Evolutionary conservation across 1,140 invertebrate species (phyloP).

Genomic region (Bathynomus jamesi): DNA sequence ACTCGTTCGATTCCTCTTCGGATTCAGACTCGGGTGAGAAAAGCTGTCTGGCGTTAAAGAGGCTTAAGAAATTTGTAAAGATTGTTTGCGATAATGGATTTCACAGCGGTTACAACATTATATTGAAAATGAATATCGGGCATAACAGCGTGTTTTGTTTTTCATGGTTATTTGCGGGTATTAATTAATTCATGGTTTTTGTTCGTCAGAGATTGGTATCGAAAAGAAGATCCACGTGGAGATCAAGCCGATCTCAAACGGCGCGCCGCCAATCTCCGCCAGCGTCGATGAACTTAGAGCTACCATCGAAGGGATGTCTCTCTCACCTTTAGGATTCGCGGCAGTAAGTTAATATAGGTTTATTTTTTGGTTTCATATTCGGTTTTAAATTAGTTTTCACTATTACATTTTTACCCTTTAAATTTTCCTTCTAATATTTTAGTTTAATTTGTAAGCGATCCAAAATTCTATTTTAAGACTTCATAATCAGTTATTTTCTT

Average conservation of each 20-base stretch:
- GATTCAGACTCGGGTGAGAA: constrained; percentile 75
- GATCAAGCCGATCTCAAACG: constrained; percentile 88
- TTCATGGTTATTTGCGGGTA: too few relatives aligned
- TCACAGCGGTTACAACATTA: too few relatives aligned
- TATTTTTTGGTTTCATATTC: background rate
- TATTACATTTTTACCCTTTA: too few relatives aligned
- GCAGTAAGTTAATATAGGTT: constrained; percentile 24
- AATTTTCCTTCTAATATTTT: background rate
- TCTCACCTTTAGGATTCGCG: constrained; percentile 62
- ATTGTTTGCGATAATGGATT: too few relatives aligned
- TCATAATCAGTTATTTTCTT: too few relatives aligned
- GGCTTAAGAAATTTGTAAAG: too few relatives aligned
- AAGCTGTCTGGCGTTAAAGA: too few relatives aligned
- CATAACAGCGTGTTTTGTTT: too few relatives aligned
- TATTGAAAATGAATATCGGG: too few relatives aligned
- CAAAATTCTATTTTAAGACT: too few relatives aligned
- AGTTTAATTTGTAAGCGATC: background rate
- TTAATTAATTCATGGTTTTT: too few relatives aligned
- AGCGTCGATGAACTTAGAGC: constrained; percentile 88
- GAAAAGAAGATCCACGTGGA: constrained; percentile 85
- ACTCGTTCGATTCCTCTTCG: constrained; percentile 81
- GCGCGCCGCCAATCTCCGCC: constrained; percentile 69
- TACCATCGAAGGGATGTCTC: constrained; percentile 80
- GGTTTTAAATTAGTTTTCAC: background rate
- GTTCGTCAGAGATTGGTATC: too few relatives aligned